Base-by-base conservation (phyloP, 2,888 invertebrate species). In the Thumatha senex region DNA sequence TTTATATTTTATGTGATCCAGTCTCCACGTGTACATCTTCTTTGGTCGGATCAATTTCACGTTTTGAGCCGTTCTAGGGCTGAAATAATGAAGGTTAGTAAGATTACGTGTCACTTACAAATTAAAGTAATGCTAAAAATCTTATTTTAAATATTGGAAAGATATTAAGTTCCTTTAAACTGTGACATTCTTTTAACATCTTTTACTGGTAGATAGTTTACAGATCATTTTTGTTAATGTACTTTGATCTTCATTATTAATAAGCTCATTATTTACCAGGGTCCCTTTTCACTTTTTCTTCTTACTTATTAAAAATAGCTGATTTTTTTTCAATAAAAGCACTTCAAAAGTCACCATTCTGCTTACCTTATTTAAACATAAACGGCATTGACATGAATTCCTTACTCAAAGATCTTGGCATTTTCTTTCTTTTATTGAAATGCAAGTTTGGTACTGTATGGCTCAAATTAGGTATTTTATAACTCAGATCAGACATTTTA, bases 1-100 rank as follows among this genome's bases (percentile, higher is more conserved):
- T 51, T 53, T 36, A 46, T 31, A 59, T 13, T 41, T 13, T 36
- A 80, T 66, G 46, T 74, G 75, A 52, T 83, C 80, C 58, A 82
- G 51, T 61, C 81, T 72, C 78, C 78, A 84, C 10, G 81, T 77
- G 1, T 80, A 70, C 18, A 82, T 82, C 56, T 79, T 85, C 56
- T 67, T 80, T n/a, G 73, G 79, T 46, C 79, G 69, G 40, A 81
- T 67, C 24, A 83, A 58, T 66, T 84, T 80, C 4, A 80, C 80
- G 57, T 78, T 78, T 24, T 76, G 69, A 1, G 53, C 56, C 5
- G 66, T 58, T 40, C 71, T 67, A 10, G 71, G 54, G 31, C 86
- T 86, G 73, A 51, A 78, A 82, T 66, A 68, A 71, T 50, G 18
- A 33, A 1, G n/a, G 9, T 8, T 13, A 0, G 31, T 7, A 12